Percentiles rank a stretch among this genome's conserved stretches.
phyloP scores from a whole-genome alignment of 1,140 invertebrate genomes.

The Pogonomyrmex californicus region DNA sequence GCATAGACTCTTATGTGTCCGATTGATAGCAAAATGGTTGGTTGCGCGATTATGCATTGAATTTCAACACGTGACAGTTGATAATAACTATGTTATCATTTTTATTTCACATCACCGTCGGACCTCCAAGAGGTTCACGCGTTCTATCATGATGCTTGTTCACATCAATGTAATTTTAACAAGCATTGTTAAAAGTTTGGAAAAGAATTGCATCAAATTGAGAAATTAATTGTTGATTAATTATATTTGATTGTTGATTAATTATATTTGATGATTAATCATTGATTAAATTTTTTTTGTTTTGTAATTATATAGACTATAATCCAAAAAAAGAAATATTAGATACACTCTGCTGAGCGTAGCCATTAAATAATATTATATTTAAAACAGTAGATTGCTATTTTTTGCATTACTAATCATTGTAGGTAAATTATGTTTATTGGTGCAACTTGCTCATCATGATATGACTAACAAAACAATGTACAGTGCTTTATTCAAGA shows the following conservation, averaged over 20 bases:
- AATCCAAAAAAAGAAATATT: not conserved
- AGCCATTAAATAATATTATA: not conserved
- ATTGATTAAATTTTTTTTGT: not conserved
- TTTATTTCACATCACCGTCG: constrained; percentile 35
- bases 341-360: too few relatives aligned
- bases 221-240: not conserved
- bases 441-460: constrained; percentile 19
- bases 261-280: not conserved
- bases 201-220: constrained; percentile 32
- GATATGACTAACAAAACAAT: constrained; percentile 13
- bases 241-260: too few relatives aligned
- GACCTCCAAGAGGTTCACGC: constrained; percentile 51
- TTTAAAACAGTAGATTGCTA: constrained; percentile 13
- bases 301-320: constrained; percentile 24
- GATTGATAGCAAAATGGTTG: constrained; percentile 35
- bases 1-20: constrained; percentile 19
- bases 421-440: constrained; percentile 5
- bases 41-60: constrained; percentile 14
- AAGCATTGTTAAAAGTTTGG: constrained; percentile 8
- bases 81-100: constrained; percentile 28
- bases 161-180: constrained; percentile 10
- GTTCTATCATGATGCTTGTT: constrained; percentile 24
- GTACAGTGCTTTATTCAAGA: constrained; percentile 20
- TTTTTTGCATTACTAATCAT: not conserved
- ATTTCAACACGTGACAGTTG: not conserved